Evolutionary conservation across 1,140 invertebrate species (phyloP).

Genomic region (Odontomachus brunneus): DNA sequence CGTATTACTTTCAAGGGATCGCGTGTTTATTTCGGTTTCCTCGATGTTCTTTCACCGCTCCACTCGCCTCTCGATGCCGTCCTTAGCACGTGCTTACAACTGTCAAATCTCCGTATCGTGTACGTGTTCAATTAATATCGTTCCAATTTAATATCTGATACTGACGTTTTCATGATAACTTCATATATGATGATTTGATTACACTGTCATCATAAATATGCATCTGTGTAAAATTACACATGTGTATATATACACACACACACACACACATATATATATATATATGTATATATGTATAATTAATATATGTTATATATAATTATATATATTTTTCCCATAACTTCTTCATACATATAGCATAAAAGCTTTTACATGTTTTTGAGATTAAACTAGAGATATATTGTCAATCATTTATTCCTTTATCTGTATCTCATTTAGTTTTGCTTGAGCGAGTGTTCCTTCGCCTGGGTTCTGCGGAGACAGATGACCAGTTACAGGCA

Average conservation of each 20-base stretch:
- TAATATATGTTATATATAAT: not conserved
- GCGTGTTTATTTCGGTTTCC: not conserved
- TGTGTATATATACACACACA: too few relatives aligned
- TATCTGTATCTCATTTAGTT: slow-evolving; percentile 83
- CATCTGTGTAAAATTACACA: not conserved
- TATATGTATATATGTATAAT: not conserved
- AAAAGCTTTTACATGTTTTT: too few relatives aligned
- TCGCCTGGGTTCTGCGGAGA: slow-evolving; percentile 94
- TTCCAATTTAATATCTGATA: not conserved
- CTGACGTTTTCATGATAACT: slow-evolving; percentile 8
- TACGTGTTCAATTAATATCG: not conserved
- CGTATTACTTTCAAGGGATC: slow-evolving; percentile 31
- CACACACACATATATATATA: too few relatives aligned
- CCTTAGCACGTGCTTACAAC: slow-evolving; percentile 9
- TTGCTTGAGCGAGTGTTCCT: slow-evolving; percentile 95
- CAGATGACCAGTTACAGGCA: slow-evolving; percentile 94
- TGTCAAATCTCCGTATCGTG: slow-evolving; percentile 47
- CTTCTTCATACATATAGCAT: too few relatives aligned
- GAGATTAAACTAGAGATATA: too few relatives aligned
- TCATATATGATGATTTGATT: slow-evolving; percentile 2
- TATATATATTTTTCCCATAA: too few relatives aligned
- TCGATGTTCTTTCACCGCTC: not conserved
- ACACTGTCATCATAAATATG: not conserved
- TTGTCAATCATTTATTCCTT: not conserved
- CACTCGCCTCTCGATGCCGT: not conserved